Percentiles rank a stretch among this genome's conserved stretches.
phyloP scores from a whole-genome alignment of 2,888 invertebrate genomes.

The Drosophila demipolita region DNA sequence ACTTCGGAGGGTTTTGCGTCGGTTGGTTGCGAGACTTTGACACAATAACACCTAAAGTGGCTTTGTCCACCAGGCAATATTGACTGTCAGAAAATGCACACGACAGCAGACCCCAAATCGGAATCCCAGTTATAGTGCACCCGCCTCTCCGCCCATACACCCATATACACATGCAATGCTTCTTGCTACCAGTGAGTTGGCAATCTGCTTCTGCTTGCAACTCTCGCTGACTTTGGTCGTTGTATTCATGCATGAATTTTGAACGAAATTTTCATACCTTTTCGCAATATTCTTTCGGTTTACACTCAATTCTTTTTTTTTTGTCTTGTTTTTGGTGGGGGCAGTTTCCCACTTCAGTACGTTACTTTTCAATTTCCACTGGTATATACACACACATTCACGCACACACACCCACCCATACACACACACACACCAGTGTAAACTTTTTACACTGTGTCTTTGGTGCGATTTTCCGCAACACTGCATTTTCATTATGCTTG shows the following conservation, averaged over 20 bases:
- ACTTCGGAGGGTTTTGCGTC: slow-evolving; percentile 44
- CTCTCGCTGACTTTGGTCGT: slow-evolving; percentile 43
- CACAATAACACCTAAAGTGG: slow-evolving; percentile 80
- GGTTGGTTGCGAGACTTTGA: slow-evolving; percentile 69
- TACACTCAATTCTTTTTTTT: slow-evolving; percentile 22
- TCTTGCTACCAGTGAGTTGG: slow-evolving; percentile 28
- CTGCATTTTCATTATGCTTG: slow-evolving; percentile 77
- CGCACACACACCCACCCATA: slow-evolving; percentile 19
- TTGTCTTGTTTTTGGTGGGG: slow-evolving; percentile 18
- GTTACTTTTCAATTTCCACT: slow-evolving; percentile 79
- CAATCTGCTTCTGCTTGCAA: slow-evolving; percentile 51
- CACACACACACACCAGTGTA: slow-evolving; percentile 18
- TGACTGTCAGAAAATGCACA: slow-evolving; percentile 79
- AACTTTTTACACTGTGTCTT: slow-evolving; percentile 65
- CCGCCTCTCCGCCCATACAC: neutral
- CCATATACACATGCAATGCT: slow-evolving; percentile 6
- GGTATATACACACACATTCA: slow-evolving; percentile 33
- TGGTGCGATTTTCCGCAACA: slow-evolving; percentile 76
- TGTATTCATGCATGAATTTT: slow-evolving; percentile 80
- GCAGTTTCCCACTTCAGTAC: slow-evolving; percentile 64
- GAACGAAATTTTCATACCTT: slow-evolving; percentile 76
- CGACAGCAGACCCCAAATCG: slow-evolving; percentile 62
- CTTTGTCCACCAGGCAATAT: slow-evolving; percentile 76
- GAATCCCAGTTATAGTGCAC: slow-evolving; percentile 44
- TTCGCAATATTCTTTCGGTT: slow-evolving; percentile 69